Evolutionary conservation across 2,888 invertebrate species (phyloP).

Genomic region (Thysanoteuthis rhombus): DNA sequence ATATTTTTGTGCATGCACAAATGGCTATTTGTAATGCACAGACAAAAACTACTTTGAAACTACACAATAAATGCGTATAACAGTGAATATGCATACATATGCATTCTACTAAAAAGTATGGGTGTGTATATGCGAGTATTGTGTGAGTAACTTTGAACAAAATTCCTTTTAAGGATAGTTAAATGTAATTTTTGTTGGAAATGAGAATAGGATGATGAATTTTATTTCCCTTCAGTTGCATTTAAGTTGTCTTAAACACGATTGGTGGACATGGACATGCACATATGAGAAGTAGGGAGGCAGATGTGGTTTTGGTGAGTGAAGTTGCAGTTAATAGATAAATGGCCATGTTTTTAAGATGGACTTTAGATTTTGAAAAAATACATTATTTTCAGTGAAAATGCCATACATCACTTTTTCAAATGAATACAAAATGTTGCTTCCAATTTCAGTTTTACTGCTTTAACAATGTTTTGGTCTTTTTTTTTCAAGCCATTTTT

Average conservation of each 20-base stretch:
- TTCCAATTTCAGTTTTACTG: neutral
- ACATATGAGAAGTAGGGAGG: neutral
- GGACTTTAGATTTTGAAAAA: neutral
- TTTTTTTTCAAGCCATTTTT: neutral
- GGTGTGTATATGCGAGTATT: neutral
- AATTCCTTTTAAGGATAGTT: neutral
- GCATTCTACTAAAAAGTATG: neutral
- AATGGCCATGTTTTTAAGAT: neutral
- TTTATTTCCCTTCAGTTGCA: neutral
- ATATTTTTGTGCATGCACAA: too few species aligned
- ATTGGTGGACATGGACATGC: neutral
- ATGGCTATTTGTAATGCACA: too few species aligned
- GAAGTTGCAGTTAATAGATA: neutral
- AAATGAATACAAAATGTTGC: neutral
- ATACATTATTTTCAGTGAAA: neutral
- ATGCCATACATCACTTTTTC: slow-evolving; percentile 1
- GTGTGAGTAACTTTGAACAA: neutral
- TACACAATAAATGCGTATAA: neutral
- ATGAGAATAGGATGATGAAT: neutral
- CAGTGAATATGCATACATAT: neutral
- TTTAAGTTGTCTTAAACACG: slow-evolving; percentile 12
- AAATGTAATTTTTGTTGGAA: slow-evolving; percentile 12
- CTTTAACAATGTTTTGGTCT: neutral
- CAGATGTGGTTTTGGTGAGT: neutral
- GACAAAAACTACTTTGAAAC: too few species aligned